These are phyloP conservation scores for Furcula furcula DNA, from an alignment of 2,888 invertebrate genomes.

Conservation along the genomic window DNA sequence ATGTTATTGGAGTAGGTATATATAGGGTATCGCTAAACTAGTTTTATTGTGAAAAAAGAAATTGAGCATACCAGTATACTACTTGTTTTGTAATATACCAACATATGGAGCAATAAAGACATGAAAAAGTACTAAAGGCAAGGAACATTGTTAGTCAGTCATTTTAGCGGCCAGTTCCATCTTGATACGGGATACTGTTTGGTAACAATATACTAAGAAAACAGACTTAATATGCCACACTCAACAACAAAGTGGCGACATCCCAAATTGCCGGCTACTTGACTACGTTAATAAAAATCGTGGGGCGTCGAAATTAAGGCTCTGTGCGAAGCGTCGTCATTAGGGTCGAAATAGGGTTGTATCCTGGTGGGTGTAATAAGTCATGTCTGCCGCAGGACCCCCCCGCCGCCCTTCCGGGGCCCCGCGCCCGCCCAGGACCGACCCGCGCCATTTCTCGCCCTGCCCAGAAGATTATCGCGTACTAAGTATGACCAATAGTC, in stretches of 20 bases:
- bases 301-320: slow-evolving; percentile 78
- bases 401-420: slow-evolving; percentile 39
- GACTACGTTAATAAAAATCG: slow-evolving; percentile 77
- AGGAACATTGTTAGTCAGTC: background rate
- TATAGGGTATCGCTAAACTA: too few relatives aligned
- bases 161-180: background rate
- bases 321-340: slow-evolving; percentile 73
- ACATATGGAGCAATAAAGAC: too few relatives aligned
- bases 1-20: too few relatives aligned
- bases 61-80: too few relatives aligned
- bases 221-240: slow-evolving; percentile 23
- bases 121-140: too few relatives aligned
- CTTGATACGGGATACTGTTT: background rate
- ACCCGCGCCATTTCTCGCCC: slow-evolving; percentile 61
- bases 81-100: too few relatives aligned
- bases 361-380: slow-evolving; percentile 78
- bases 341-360: slow-evolving; percentile 79
- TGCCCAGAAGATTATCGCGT: slow-evolving; percentile 63
- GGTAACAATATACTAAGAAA: slow-evolving; percentile 25
- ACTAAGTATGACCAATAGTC: slow-evolving; percentile 75
- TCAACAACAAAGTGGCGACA: slow-evolving; percentile 46
- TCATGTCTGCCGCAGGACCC: slow-evolving; percentile 77
- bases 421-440: slow-evolving; percentile 38
- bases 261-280: slow-evolving; percentile 68
- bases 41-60: too few relatives aligned